Evolutionary conservation across 1,140 invertebrate species (phyloP).

Genomic region (Drosophila melanogaster): DNA sequence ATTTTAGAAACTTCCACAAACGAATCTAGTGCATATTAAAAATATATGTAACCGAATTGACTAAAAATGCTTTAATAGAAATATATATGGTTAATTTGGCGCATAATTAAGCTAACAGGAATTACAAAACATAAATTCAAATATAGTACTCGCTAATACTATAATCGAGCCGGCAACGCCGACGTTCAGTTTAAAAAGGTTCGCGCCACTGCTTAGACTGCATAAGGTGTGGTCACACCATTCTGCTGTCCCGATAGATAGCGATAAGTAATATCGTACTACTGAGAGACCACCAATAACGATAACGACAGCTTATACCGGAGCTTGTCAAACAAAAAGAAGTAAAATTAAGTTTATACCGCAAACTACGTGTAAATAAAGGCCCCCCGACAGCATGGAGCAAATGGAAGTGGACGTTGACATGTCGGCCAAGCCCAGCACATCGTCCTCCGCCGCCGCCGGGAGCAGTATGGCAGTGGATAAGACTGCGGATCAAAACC

Average conservation of each 20-base stretch:
- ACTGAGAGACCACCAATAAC: too few species aligned
- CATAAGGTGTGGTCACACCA: too few species aligned
- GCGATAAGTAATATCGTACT: too few species aligned
- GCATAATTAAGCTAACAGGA: too few species aligned
- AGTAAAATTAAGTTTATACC: constrained; percentile 14
- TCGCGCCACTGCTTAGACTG: too few species aligned
- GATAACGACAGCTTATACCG: too few species aligned
- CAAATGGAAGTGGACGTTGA: constrained; percentile 82
- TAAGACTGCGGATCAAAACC: constrained; percentile 37
- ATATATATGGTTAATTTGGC: too few species aligned
- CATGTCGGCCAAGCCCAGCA: constrained; percentile 61
- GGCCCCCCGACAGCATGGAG: constrained; percentile 57
- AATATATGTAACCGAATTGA: neutral
- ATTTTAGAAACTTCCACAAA: too few species aligned
- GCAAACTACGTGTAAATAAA: neutral
- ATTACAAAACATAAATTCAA: too few species aligned
- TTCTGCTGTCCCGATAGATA: too few species aligned
- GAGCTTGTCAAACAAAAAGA: constrained; percentile 40
- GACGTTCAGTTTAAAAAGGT: neutral
- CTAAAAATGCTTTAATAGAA: too few species aligned
- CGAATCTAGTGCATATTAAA: too few species aligned
- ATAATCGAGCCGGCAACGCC: neutral
- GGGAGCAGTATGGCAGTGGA: constrained; percentile 9
- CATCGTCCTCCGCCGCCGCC: constrained; percentile 33
- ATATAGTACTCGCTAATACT: neutral